Conservation (phyloP, 2,888 invertebrate species). For the Conchocele bisecta region DNA sequence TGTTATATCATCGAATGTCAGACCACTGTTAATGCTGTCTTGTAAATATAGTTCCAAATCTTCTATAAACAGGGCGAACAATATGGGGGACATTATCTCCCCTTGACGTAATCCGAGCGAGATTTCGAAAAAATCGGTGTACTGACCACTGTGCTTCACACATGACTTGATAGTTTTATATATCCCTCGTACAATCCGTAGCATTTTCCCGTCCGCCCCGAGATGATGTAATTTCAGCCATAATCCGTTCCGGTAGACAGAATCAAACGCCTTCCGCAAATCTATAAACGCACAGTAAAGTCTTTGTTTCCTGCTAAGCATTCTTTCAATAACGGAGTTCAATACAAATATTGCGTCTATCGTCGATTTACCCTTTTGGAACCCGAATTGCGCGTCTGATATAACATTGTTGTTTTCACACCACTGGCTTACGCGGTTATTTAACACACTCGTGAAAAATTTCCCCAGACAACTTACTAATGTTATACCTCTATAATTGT, state of each 20-base stretch:
- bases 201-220: slow-evolving; percentile 11
- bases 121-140: slow-evolving; percentile 9
- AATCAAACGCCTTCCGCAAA: slow-evolving; percentile 15
- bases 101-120: slow-evolving; percentile 15
- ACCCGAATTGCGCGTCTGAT: slow-evolving; percentile 27
- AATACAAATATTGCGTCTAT: slow-evolving; percentile 25
- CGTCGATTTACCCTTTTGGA: slow-evolving; percentile 17
- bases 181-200: slow-evolving; percentile 5
- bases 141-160: background rate
- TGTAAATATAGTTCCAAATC: slow-evolving; percentile 13
- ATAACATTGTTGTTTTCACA: slow-evolving; percentile 12
- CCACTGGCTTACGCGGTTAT: slow-evolving; percentile 7
- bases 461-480: slow-evolving; percentile 27
- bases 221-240: slow-evolving; percentile 22
- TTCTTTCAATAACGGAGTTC: slow-evolving; percentile 1
- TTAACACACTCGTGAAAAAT: slow-evolving; percentile 25
- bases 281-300: slow-evolving; percentile 23
- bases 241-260: slow-evolving; percentile 20
- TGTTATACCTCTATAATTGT: slow-evolving; percentile 38
- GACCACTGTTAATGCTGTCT: slow-evolving; percentile 1
- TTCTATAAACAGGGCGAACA: slow-evolving; percentile 15
- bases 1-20: slow-evolving; percentile 7
- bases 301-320: background rate
- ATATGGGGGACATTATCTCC: slow-evolving; percentile 8
- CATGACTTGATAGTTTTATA: slow-evolving; percentile 10